These are phyloP conservation scores for Drosophila prostipennis DNA, from an alignment of 2,888 invertebrate genomes.

Conservation along the genomic window DNA sequence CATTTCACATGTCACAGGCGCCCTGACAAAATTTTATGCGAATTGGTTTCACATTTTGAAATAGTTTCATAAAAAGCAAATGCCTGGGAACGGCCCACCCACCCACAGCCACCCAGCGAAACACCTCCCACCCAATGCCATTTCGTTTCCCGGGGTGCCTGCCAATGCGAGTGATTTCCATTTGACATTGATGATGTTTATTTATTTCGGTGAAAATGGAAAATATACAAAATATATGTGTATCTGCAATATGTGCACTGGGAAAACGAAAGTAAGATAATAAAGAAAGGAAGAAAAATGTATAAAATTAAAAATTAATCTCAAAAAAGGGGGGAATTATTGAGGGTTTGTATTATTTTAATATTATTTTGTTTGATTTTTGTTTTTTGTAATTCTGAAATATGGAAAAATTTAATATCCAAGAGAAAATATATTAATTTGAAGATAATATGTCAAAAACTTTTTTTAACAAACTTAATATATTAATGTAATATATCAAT, in stretches of 20 bases:
- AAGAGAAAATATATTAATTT: too few relatives aligned
- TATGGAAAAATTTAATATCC: too few relatives aligned
- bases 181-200: slow-evolving; percentile 82
- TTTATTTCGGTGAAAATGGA: slow-evolving; percentile 79
- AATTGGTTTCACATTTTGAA: slow-evolving; percentile 80
- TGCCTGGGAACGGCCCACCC: slow-evolving; percentile 41
- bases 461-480: too few relatives aligned
- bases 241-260: slow-evolving; percentile 17
- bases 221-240: slow-evolving; percentile 65
- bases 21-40: slow-evolving; percentile 78
- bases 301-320: too few relatives aligned
- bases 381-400: too few relatives aligned
- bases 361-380: too few relatives aligned
- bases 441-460: too few relatives aligned
- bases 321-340: too few relatives aligned
- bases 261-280: not conserved
- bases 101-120: not conserved
- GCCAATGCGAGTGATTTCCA: slow-evolving; percentile 73
- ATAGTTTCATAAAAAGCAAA: slow-evolving; percentile 77
- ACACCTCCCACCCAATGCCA: slow-evolving; percentile 23
- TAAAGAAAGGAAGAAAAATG: not conserved
- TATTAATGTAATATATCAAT: too few relatives aligned
- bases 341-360: too few relatives aligned
- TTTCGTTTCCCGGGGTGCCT: slow-evolving; percentile 33
- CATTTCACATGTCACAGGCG: slow-evolving; percentile 65